Evolutionary conservation across 2,113 vertebrate species (phyloP), one percentile per base, ranked within the genome.

Genomic region (Pangasianodon hypophthalmus): DNA sequence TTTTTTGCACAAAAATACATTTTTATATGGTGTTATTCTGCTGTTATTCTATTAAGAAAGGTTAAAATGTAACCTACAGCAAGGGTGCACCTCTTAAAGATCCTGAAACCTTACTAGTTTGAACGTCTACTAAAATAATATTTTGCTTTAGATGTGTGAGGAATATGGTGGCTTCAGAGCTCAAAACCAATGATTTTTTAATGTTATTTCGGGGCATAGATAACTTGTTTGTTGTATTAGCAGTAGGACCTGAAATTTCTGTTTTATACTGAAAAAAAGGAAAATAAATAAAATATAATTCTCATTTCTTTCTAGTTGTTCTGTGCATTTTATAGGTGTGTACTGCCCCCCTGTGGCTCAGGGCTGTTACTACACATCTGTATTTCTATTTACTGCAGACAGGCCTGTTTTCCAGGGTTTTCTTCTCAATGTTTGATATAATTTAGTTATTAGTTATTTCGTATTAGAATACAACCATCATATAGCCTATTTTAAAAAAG

Each of bases 271-370:
- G 48, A 29, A 46, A 48, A 6, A 13, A 48, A n/a, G 2, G 13
- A 52, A 8, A 48, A 6, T 6, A 11, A 60, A 60, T 67, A 6
- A 24, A 14, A 77, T 14, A 7, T 37, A 4, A 29, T n/a, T 41
- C n/a, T 75, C 4, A 37, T 10, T 44, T 60, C 6, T 37, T 48
- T 46, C 3, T 21, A 9, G 1, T 26, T 13, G 52, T 32, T 7
- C 48, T 44, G 14, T 54, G 10, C 5, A 83, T 83, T 71, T 83
- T 56, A 82, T 71, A 52, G 24, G 9, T 56, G 13, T 56, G 21
- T 67, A 44, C 77, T 71, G 87, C 32, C 62, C 7, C 37, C 79
- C 4, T 88, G 60, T 88, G 87, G 62, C 32, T 13, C 13, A 29
- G 6, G 71, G 26, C 5, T 67, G 48, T 82, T 88, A 88, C 46